Evolutionary conservation across 1,140 invertebrate species (phyloP), one percentile per base, ranked within the genome.

Genomic region (Octopus bimaculoides): DNA sequence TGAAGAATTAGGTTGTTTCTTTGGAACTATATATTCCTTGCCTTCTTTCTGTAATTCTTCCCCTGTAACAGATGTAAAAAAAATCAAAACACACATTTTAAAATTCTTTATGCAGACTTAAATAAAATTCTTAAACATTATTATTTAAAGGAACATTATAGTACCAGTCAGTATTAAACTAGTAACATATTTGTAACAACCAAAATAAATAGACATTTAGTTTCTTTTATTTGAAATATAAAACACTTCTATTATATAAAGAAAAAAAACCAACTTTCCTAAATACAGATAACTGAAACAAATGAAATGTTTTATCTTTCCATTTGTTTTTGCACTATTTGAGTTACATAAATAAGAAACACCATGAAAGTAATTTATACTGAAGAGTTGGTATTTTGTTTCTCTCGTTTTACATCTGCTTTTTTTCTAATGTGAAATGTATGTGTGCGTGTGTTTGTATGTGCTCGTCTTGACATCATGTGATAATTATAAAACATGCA

Each of bases 41-140:
- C 86, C 86, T 5, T 79, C 84, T 75, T 83, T 82, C 77, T 87
- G 81, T 79, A 85, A 87, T 73, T 83, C 82, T 54, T 84, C 78
- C 85, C 85, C 86, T 87, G 78, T 10, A 83, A 81, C 14, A 53
- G 4, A 81, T 54, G 12, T n/a, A 66, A 77, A 53, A 56, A 66
- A 79, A 17, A 52, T 52, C 20, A 61, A 17, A 78, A 8, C 4
- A 78, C 69, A 41, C 4, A 56, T 12, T 5, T 75, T 10, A 56
- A 8, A 4, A 52, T 10, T 26, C 5, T 17, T 41, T 17, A 41
- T 80, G n/a, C 4, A 26, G 12, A 77, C 54, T 26, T 77, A 52
- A 17, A 14, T 71, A 6, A 14, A 54, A 77, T 54, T 20, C 54
- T 12, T 14, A 54, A 52, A 52, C 9, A n/a, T 61, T 17, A 52